Evolutionary conservation across 2,888 invertebrate genomes (phyloP).

Genomic region (Acrocyrtus sp.): DNA sequence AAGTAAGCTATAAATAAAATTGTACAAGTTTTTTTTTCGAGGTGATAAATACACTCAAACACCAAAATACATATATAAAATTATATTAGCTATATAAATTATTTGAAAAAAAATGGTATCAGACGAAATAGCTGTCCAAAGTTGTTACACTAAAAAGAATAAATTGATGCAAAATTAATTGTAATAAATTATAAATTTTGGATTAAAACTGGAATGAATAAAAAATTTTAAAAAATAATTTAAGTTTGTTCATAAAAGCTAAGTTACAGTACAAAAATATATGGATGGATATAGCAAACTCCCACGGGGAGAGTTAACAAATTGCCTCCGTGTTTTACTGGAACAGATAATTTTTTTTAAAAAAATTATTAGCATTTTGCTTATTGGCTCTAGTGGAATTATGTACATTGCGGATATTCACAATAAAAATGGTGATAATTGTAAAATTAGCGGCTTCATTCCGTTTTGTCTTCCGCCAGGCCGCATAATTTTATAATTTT

Average conservation of each 20-base stretch:
- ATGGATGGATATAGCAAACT: not conserved
- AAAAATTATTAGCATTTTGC: not conserved
- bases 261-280: not conserved
- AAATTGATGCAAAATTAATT: not conserved
- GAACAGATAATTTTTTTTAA: not conserved
- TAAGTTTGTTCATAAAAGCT: too few species aligned
- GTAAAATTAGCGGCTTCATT: not conserved
- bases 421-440: not conserved
- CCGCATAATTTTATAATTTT: not conserved
- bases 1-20: too few species aligned
- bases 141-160: not conserved
- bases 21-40: constrained; percentile 9
- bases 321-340: not conserved
- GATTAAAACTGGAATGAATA: not conserved
- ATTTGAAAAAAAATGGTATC: not conserved
- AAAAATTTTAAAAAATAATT: too few species aligned
- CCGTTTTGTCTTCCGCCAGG: too few species aligned
- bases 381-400: not conserved
- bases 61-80: not conserved
- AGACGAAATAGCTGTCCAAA: not conserved
- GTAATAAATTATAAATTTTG: not conserved
- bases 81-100: not conserved
- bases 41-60: not conserved
- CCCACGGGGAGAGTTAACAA: not conserved
- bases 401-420: constrained; percentile 6